These are phyloP conservation scores for Acanthosepion esculentum DNA, from an alignment of 2,888 invertebrate species.

Conservation along the genomic window DNA sequence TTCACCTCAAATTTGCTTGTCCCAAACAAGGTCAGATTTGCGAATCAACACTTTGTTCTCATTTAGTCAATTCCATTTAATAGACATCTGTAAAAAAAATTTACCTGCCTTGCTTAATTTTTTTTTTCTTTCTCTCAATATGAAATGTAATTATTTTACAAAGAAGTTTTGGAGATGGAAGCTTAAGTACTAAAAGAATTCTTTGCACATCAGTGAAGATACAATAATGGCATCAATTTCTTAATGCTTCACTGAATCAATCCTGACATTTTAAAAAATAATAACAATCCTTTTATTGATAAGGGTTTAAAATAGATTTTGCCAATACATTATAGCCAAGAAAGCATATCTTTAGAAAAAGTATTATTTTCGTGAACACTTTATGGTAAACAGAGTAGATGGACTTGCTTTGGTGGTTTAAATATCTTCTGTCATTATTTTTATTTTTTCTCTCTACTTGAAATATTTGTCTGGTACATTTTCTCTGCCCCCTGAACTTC, in stretches of 20 bases:
- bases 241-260: neutral
- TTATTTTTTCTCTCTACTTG: no score
- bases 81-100: neutral
- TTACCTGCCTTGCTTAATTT: neutral
- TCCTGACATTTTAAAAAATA: neutral
- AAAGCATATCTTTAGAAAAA: neutral
- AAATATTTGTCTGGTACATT: no score
- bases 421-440: no score
- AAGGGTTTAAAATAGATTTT: neutral
- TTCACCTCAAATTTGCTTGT: no score
- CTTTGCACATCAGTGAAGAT: neutral
- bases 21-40: neutral
- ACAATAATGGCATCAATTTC: neutral
- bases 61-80: neutral
- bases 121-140: neutral
- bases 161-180: neutral
- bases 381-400: no score
- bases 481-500: no score
- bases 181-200: neutral
- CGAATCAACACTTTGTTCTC: neutral
- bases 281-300: neutral
- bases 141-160: neutral
- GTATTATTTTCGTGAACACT: no score
- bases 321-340: neutral
- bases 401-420: no score